Evolutionary conservation across 2,797 vertebrate species (phyloP).

Genomic region (Gorsachius magnificus): DNA sequence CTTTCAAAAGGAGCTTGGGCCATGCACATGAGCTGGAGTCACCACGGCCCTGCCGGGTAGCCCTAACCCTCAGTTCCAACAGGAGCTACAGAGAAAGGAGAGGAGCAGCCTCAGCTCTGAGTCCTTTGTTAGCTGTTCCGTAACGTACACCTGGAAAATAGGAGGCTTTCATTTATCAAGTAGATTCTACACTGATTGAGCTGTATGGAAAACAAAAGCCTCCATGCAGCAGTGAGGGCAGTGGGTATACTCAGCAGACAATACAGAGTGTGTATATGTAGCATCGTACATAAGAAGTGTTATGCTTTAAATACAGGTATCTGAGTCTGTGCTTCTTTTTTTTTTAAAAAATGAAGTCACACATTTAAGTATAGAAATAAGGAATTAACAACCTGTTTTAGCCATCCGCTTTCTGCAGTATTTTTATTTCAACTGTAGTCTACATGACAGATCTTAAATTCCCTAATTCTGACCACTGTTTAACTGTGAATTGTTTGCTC

Average conservation of each 20-base stretch:
- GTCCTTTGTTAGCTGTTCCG: background rate
- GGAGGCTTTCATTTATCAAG: background rate
- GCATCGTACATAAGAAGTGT: background rate
- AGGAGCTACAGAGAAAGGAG: background rate
- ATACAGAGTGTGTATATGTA: background rate
- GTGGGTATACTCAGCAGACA: background rate
- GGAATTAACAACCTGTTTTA: background rate
- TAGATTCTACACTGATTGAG: background rate
- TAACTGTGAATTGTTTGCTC: background rate
- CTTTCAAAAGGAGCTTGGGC: background rate
- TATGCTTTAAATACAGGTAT: background rate
- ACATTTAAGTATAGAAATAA: background rate
- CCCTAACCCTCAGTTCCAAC: background rate
- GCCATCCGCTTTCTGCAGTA: background rate
- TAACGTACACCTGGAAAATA: background rate
- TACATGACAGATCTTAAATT: background rate
- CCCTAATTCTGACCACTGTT: background rate
- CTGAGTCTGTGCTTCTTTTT: background rate
- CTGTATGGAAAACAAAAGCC: background rate
- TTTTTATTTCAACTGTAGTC: background rate
- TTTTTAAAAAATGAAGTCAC: background rate
- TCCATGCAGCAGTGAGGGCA: background rate
- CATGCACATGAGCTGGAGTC: background rate
- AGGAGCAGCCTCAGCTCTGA: background rate
- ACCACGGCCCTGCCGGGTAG: fast-evolving